Conservation (phyloP, 2,888 invertebrate species). For the Pomacea canaliculata region DNA sequence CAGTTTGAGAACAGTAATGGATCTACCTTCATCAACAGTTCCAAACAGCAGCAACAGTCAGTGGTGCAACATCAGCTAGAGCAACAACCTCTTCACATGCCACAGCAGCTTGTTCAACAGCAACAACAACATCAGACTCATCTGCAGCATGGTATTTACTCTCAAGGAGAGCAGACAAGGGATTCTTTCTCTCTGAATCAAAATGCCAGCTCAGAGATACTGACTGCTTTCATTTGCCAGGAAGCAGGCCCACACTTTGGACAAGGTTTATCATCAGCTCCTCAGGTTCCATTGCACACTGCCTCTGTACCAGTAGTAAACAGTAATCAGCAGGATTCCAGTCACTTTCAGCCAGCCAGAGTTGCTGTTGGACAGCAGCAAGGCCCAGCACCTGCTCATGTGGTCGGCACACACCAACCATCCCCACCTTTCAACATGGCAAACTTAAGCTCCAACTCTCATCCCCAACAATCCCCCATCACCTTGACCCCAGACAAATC, state of each 20-base stretch:
- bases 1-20: not conserved
- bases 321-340: not conserved
- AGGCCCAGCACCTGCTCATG: not conserved
- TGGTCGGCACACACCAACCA: not conserved
- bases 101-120: not conserved
- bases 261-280: not conserved
- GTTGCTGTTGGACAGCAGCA: not conserved
- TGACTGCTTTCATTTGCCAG: slow-evolving; percentile 7
- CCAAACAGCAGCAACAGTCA: not conserved
- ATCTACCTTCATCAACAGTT: slow-evolving; percentile 1
- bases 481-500: slow-evolving; percentile 7
- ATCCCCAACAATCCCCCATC: not conserved
- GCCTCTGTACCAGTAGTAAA: not conserved
- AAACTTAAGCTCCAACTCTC: not conserved
- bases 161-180: too few species aligned
- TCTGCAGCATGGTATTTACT: not conserved
- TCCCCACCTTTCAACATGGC: not conserved
- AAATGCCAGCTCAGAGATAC: slow-evolving; percentile 8
- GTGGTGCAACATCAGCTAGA: not conserved
- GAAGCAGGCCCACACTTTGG: not conserved
- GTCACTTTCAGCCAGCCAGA: not conserved
- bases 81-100: slow-evolving; percentile 5
- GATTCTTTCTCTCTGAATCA: not conserved
- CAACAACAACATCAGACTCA: slow-evolving; percentile 6
- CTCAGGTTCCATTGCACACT: not conserved